Evolutionary conservation across 2,888 invertebrate genomes (phyloP), one percentile per base, ranked within the genome.

Genomic region (Drosophila barbarae): DNA sequence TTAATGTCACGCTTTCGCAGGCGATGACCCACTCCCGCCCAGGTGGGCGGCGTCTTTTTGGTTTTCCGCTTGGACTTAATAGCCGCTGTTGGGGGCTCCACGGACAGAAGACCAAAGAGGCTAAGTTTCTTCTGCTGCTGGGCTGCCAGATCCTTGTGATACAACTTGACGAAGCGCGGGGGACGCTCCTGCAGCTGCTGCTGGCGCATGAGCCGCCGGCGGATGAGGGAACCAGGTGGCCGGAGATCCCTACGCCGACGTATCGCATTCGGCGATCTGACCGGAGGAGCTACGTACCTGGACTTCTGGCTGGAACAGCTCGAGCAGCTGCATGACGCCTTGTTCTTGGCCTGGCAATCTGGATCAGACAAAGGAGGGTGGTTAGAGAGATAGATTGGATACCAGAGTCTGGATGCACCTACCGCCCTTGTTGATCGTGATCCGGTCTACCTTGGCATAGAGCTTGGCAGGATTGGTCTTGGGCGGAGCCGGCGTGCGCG

Each of bases 1-100:
- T 88, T 88, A 13, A 88, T 88, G 57, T 88, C 88, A 7, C 89
- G 88, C 63, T 87, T 87, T 4, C 65, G 72, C 10, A 85, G 26
- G 12, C 76, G 81, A 13, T 74, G 75, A 0, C 63, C 68, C n/a
- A 51, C 12, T 3, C 68, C 68, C 28, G 32, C 26, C 67, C 73
- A 76, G 21, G 50, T 23, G 0, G 68, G 38, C 3, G 57, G 61
- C 8, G 53, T 30, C 50, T 77, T 87, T 55, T 74, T 84, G 2
- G 68, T 64, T 59, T 84, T 84, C 1, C 83, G 72, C 59, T 85
- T 84, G 38, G 49, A 6, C 26, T 73, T 65, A 8, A 32, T 21
- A 21, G 21, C 18, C 10, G 23, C 18, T 0, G 26, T 23, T 1
- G 35, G 9, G 3, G 38, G 18, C 10, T 50, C 49, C 32, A 60